Conservation (phyloP, 1,140 invertebrate species). For the Scaptomyza hsui region DNA sequence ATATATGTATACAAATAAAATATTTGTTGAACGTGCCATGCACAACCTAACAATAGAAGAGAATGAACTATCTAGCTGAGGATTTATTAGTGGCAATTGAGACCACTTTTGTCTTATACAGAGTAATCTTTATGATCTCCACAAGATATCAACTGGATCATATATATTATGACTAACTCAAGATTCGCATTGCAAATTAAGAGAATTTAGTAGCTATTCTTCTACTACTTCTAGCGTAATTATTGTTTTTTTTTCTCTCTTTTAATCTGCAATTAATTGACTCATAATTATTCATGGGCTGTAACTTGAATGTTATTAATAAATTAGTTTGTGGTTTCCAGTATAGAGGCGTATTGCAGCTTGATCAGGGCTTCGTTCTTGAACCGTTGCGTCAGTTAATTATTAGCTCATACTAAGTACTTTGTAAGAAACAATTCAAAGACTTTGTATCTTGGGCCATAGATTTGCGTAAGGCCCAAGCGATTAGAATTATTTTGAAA, state of each 20-base stretch:
- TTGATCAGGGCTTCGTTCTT: slow-evolving; percentile 44
- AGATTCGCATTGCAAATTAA: background rate
- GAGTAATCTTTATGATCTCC: slow-evolving; percentile 68
- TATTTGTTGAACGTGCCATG: slow-evolving; percentile 29
- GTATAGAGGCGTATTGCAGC: background rate
- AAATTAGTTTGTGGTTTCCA: slow-evolving; percentile 18
- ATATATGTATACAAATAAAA: slow-evolving; percentile 48
- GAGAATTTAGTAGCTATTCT: background rate
- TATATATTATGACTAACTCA: background rate
- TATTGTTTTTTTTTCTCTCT: background rate
- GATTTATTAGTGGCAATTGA: slow-evolving; percentile 74
- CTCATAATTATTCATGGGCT: background rate
- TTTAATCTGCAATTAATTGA: background rate
- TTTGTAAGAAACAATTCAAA: slow-evolving; percentile 51
- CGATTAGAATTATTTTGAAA: slow-evolving; percentile 18
- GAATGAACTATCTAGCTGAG: slow-evolving; percentile 42
- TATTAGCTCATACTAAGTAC: background rate
- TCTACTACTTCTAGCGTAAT: too few relatives aligned
- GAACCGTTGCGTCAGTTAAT: slow-evolving; percentile 1
- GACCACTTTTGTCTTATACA: slow-evolving; percentile 69
- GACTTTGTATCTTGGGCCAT: slow-evolving; percentile 33
- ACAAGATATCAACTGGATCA: background rate
- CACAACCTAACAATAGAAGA: slow-evolving; percentile 9
- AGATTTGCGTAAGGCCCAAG: slow-evolving; percentile 37
- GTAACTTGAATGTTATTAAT: slow-evolving; percentile 1